A percentile compares a stretch with the other conserved stretches of the same genome.
These are phyloP conservation scores for Chionomys nivalis DNA, from an alignment of 2,113 vertebrate species.

Conservation along the genomic window DNA sequence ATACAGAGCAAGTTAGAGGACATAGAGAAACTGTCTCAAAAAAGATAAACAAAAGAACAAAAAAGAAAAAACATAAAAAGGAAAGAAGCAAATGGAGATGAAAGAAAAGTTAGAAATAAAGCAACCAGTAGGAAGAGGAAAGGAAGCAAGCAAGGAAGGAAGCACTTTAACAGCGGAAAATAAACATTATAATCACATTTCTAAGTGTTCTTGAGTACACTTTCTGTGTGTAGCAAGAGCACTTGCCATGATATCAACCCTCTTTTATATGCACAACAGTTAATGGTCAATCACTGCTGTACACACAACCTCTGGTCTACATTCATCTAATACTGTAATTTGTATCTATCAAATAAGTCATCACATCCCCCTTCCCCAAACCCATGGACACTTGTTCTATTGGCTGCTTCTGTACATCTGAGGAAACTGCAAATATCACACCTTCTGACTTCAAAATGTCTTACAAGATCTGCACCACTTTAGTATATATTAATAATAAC, in stretches of 20 bases:
- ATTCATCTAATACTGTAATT: neutral
- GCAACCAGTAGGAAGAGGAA: accelerated
- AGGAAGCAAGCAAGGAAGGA: neutral
- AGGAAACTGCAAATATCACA: neutral
- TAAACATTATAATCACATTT: neutral
- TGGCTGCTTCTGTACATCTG: neutral
- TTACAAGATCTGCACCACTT: neutral
- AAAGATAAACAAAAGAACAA: neutral
- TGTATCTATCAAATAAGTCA: neutral
- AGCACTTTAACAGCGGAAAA: too few species aligned
- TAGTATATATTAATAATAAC: neutral
- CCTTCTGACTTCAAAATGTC: neutral
- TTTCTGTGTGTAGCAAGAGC: neutral
- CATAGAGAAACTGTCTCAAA: neutral
- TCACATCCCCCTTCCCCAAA: neutral
- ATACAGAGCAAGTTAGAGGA: neutral
- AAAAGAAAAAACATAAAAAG: neutral
- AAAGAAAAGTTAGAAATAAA: neutral
- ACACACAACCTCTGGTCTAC: neutral
- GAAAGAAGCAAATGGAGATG: neutral
- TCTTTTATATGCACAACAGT: neutral
- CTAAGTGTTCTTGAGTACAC: neutral
- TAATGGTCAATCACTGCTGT: neutral
- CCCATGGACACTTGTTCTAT: neutral
- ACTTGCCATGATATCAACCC: neutral